Evolutionary conservation across 2,797 vertebrate species (phyloP).

Genomic region (Rhincodon typus): DNA sequence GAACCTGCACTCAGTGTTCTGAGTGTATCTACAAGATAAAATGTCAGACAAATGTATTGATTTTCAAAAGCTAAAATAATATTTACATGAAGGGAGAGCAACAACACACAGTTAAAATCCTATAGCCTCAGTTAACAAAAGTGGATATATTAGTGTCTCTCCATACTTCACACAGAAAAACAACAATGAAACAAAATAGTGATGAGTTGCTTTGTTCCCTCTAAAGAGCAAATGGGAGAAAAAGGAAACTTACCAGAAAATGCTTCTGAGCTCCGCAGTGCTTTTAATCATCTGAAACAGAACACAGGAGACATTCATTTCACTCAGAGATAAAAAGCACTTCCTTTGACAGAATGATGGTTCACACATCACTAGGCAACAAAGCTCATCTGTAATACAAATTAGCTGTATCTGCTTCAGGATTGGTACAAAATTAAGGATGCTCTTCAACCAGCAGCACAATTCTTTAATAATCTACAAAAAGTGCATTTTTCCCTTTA

Average conservation of each 20-base stretch:
- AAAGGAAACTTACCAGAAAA: conserved; percentile 18
- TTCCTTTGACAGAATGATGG: conserved; percentile 13
- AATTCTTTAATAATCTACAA: conserved; percentile 33
- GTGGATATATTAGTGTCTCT: background rate
- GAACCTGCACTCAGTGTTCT: background rate
- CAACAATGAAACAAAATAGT: background rate
- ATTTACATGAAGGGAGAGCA: background rate
- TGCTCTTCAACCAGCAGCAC: background rate
- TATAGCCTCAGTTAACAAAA: background rate
- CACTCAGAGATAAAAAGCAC: conserved; percentile 39
- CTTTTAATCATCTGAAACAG: conserved; percentile 34
- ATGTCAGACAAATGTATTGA: background rate
- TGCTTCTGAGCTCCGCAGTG: conserved; percentile 9
- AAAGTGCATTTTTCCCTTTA: background rate
- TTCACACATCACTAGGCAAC: background rate
- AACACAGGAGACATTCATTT: conserved; percentile 43
- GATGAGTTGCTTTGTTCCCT: background rate
- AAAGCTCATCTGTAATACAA: conserved; percentile 8
- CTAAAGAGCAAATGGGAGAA: conserved; percentile 1
- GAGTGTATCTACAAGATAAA: background rate
- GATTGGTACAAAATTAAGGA: background rate
- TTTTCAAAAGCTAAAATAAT: background rate
- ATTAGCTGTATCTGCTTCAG: conserved; percentile 35
- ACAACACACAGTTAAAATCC: background rate
- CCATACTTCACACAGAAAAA: background rate